Evolutionary conservation across 2,888 invertebrate genomes (phyloP).

Genomic region (Eurytoma californica): DNA sequence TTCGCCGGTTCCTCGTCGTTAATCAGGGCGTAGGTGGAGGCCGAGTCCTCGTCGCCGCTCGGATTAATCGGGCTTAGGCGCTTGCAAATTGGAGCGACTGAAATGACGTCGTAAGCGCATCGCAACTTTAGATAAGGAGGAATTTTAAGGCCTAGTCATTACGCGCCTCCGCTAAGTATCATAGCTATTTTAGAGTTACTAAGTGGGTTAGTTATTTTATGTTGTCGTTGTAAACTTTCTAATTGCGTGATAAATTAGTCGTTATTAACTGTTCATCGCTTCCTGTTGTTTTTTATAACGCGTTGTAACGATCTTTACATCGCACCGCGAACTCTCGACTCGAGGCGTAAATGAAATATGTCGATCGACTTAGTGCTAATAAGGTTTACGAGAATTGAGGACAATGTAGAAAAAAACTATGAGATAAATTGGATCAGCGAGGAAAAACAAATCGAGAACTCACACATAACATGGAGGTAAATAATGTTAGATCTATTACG

Average conservation of each 20-base stretch:
- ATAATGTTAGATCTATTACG: slow-evolving; percentile 79
- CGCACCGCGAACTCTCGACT: too few species aligned
- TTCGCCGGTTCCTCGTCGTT: slow-evolving; percentile 14
- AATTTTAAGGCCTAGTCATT: neutral
- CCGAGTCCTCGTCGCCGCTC: slow-evolving; percentile 19
- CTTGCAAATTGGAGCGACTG: slow-evolving; percentile 72
- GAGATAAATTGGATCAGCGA: neutral
- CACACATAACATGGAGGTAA: slow-evolving; percentile 76
- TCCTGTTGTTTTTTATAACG: too few species aligned
- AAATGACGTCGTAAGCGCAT: slow-evolving; percentile 21
- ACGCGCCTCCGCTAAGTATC: too few species aligned
- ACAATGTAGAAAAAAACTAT: too few species aligned
- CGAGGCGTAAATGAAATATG: too few species aligned
- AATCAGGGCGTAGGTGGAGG: neutral
- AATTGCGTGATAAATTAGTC: too few species aligned
- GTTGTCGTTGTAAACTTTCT: too few species aligned
- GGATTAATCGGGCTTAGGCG: slow-evolving; percentile 58
- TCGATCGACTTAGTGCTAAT: too few species aligned
- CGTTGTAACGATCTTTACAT: too few species aligned
- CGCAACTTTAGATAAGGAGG: neutral
- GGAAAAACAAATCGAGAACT: slow-evolving; percentile 63
- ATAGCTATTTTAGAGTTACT: too few species aligned
- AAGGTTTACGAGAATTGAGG: too few species aligned
- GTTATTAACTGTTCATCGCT: too few species aligned
- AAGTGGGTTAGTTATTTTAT: neutral